Conservation (phyloP, 1,140 invertebrate genomes). For the Atta colombica region DNA sequence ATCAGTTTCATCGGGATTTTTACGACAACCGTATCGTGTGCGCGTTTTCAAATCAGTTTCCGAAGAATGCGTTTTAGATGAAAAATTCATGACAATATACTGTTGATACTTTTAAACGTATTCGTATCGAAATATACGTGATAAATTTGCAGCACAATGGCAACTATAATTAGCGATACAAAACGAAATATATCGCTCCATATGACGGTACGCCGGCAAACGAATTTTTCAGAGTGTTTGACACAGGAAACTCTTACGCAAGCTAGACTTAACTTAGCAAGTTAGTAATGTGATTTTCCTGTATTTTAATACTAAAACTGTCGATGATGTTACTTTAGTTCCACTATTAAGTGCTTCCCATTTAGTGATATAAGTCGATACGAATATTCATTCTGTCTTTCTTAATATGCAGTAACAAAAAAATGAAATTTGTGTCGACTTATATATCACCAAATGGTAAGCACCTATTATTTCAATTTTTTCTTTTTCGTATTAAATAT, state of each 20-base stretch:
- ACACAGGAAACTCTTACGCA: conserved; percentile 83
- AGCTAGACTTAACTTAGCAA: conserved; percentile 83
- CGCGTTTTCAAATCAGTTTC: not conserved
- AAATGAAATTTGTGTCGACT: too few relatives aligned
- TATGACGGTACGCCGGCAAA: conserved; percentile 76
- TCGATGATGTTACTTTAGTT: too few relatives aligned
- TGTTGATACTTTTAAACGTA: not conserved
- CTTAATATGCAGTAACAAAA: too few relatives aligned
- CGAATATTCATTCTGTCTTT: too few relatives aligned
- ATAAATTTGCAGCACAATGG: conserved; percentile 71
- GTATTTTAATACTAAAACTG: not conserved
- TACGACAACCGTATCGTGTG: conserved; percentile 7
- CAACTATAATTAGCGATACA: conserved; percentile 77
- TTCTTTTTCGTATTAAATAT: too few relatives aligned
- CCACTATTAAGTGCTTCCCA: too few relatives aligned
- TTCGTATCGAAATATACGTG: not conserved
- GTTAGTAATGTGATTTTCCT: conserved; percentile 76
- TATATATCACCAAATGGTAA: too few relatives aligned
- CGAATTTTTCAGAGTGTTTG: conserved; percentile 82
- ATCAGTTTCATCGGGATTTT: conserved; percentile 67
- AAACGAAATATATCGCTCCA: conserved; percentile 78
- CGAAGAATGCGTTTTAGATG: not conserved
- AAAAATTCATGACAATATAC: not conserved
- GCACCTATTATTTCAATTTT: too few relatives aligned
- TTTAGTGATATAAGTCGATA: too few relatives aligned